Evolutionary conservation across 1,140 invertebrate genomes (phyloP), one percentile per base, ranked within the genome.

Genomic region (Meloidogyne exigua): DNA sequence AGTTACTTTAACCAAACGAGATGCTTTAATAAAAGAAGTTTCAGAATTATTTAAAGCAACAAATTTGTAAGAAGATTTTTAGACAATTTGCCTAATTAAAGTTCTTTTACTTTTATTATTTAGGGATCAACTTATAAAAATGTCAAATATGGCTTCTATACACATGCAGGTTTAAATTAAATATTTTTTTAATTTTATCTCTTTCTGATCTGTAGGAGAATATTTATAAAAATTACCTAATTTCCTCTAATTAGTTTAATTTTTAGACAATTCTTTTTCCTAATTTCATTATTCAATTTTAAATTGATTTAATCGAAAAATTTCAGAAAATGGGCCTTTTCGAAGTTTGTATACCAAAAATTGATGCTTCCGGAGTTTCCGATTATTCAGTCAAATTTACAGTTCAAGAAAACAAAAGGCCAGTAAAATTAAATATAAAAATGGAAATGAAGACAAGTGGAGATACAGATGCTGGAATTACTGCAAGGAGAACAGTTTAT

Each of bases 301-400:
- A 3, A 32, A 32, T 32, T 7, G 28, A 3, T 32, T 32, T 32
- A 3, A 3, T 32, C 7, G 7, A 3, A 3, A 32, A 71, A 23
- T 70, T 82, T 76, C 42, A 87, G 76, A 78, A 87, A 73, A 84
- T 87, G 10, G 85, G 85, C 15, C 68, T 87, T 18, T 78, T 87
- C 57, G 81, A 84, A 28, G 49, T 75, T n/a, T 84, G 81, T 23
- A 69, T 65, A 2, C 74, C 85, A 5, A 23, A 85, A 21, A 87
- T 87, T 23, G 85, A 87, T 44, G 83, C 73, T 15, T 69, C 80
- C 11, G 15, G 39, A 21, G 23, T 39, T 18, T 44, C 21, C 9
- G 44, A 39, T 21, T 36, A 36, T 68, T 68, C 66, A 23, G 66
- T 68, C 4, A 68, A 68, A 68, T 68, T 68, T 25, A 32, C 39